Evolutionary conservation across 64 coral and sea anemone species (phyloP), one percentile per base, ranked within the genome.

Genomic region (Exaiptasia diaphana): DNA sequence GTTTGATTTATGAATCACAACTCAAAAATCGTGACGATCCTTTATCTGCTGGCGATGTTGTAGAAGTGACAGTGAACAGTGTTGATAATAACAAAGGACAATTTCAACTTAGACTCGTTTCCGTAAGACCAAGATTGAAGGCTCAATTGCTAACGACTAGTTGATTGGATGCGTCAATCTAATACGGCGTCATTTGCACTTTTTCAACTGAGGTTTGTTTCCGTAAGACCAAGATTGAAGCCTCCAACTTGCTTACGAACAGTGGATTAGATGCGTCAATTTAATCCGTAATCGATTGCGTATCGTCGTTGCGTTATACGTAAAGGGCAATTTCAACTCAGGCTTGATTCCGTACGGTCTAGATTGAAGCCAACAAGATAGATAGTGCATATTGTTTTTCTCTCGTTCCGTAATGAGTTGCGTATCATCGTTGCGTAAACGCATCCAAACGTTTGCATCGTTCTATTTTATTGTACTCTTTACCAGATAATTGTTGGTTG

Each of bases 31-130:
- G 68, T 55, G 71, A 30, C n/a, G 59, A 60, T 17, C n/a, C n/a
- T n/a, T 48, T 97, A 8, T 90, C 89, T 28, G 56, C 80, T 1
- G 95, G 95, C n/a, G 95, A 99, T 53, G 68, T 57, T 13, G 90
- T 99, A 26, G 90, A 99, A 4, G 95, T 99, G 4, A 64, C 59
- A 12, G 90, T 93, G 12, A 33, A 80, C 17, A 80, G 48, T 36
- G 62, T 92, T 12, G 80, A 93, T 75, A 67, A 41, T 7, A 58
- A 25, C 2, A 93, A 93, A 36, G 74, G 82, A 41, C 79, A 92
- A n/a, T 71, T 89, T 20, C 10, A 28, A 0, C 58, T 97, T n/a
- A 30, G 44, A 29, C 41, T 95, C 2, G 45, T 17, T 1, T 50
- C 71, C 4, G 44, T 95, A 26, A 78, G 50, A 20, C 87, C 91